Conservation (phyloP, 1,140 invertebrate species). For the Solen grandis region DNA sequence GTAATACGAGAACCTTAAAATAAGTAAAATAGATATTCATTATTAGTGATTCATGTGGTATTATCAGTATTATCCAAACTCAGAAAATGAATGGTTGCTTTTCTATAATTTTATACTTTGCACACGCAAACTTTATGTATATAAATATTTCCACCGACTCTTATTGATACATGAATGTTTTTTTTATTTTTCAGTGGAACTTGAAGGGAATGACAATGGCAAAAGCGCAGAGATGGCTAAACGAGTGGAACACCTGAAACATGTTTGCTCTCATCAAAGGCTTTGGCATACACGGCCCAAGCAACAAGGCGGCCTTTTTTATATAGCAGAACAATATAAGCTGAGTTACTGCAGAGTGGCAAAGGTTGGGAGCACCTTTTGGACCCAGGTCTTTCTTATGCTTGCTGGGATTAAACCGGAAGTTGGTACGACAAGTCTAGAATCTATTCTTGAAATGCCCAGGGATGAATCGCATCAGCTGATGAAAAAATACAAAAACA, state of each 20-base stretch:
- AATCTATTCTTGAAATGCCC: constrained; percentile 10
- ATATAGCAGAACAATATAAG: constrained; percentile 34
- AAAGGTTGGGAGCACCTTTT: constrained; percentile 39
- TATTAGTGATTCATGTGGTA: no score
- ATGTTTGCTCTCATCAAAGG: constrained; percentile 11
- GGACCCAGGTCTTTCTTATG: constrained; percentile 38
- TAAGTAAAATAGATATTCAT: no score
- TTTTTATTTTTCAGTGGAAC: no score
- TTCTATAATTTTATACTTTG: no score
- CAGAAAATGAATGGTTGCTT: no score
- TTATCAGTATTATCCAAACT: no score
- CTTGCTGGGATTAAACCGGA: not conserved
- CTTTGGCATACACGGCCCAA: not conserved
- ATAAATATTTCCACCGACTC: no score
- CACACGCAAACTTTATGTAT: no score
- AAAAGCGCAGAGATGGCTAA: no score
- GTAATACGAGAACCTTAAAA: no score
- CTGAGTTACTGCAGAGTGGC: constrained; percentile 39
- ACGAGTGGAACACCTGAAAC: not conserved
- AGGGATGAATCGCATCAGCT: constrained; percentile 20
- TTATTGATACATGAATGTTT: no score
- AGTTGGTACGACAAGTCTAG: no score
- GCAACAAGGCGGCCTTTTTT: constrained; percentile 5
- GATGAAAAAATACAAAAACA: constrained; percentile 15
- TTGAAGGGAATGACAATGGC: constrained; percentile 10